Conservation (phyloP, 2,888 invertebrate species). For the Scaptomyza tumidula region DNA sequence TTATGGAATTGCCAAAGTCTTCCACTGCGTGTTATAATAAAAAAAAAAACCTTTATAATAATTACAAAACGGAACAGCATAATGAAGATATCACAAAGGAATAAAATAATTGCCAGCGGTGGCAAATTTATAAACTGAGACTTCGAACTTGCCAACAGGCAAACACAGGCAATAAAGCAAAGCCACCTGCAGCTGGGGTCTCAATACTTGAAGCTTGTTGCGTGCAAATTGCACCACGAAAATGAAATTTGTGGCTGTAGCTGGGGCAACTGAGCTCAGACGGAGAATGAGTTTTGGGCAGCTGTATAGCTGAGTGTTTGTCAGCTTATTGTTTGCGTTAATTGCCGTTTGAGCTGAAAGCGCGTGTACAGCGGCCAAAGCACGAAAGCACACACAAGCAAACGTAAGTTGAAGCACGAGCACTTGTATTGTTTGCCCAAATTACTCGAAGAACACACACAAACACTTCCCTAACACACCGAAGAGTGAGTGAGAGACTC, state of each 20-base stretch:
- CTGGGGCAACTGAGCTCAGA: constrained; percentile 18
- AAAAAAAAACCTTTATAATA: background rate
- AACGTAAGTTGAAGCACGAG: constrained; percentile 2
- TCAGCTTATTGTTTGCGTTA: constrained; percentile 73
- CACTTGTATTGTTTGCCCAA: constrained; percentile 67
- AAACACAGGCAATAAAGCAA: constrained; percentile 1
- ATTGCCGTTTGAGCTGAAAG: constrained; percentile 71
- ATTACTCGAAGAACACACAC: constrained; percentile 53
- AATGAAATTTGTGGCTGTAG: constrained; percentile 31
- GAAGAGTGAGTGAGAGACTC: background rate
- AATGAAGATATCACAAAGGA: too few species aligned
- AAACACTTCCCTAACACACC: background rate
- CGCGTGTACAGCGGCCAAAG: constrained; percentile 40
- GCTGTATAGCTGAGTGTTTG: constrained; percentile 48
- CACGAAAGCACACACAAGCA: background rate
- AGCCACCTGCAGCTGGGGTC: constrained; percentile 22
- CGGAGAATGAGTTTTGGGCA: background rate
- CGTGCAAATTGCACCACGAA: constrained; percentile 39
- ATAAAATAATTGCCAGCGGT: background rate
- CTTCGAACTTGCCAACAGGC: background rate
- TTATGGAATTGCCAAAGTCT: background rate
- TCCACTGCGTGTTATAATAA: background rate
- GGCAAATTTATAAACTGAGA: background rate
- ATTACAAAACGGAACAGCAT: too few species aligned
- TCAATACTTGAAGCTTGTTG: constrained; percentile 5